Evolutionary conservation across 1,140 invertebrate genomes (phyloP).

Genomic region (Pogonognathellus flavescens): DNA sequence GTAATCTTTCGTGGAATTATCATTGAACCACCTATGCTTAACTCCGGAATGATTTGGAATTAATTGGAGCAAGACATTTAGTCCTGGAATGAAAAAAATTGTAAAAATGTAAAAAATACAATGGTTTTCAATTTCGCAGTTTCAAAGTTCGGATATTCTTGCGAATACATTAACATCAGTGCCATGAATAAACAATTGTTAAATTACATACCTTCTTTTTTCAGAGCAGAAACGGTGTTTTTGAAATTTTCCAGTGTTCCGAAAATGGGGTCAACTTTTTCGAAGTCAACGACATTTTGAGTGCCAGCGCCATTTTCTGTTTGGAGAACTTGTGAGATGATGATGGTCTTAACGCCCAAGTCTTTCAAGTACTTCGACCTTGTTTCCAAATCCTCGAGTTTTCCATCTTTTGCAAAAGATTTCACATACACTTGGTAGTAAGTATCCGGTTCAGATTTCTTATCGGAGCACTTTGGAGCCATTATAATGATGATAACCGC

Average conservation of each 20-base stretch:
- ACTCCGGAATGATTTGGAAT: constrained; percentile 62
- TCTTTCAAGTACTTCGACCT: constrained; percentile 69
- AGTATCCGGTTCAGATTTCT: constrained; percentile 71
- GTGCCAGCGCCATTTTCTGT: constrained; percentile 70
- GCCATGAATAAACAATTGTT: no score
- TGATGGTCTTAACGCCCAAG: constrained; percentile 70
- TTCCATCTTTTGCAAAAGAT: constrained; percentile 56
- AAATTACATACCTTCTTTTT: constrained; percentile 71
- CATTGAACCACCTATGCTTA: constrained; percentile 60
- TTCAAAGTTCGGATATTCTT: no score
- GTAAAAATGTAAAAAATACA: not conserved
- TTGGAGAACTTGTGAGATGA: constrained; percentile 71
- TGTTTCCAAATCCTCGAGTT: constrained; percentile 60
- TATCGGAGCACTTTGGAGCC: constrained; percentile 85
- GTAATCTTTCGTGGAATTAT: constrained; percentile 21
- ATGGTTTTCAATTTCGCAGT: not conserved
- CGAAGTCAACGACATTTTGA: constrained; percentile 71
- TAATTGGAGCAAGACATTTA: constrained; percentile 52
- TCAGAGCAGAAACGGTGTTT: constrained; percentile 68
- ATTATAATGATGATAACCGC: constrained; percentile 86
- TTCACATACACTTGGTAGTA: constrained; percentile 60
- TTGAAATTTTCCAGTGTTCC: constrained; percentile 71
- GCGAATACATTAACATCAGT: no score
- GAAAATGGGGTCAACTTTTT: constrained; percentile 69
- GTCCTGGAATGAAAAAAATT: constrained; percentile 40